phyloP scores from a whole-genome alignment of 2,797 vertebrate genomes.

The Loris lydekkerianus region DNA sequence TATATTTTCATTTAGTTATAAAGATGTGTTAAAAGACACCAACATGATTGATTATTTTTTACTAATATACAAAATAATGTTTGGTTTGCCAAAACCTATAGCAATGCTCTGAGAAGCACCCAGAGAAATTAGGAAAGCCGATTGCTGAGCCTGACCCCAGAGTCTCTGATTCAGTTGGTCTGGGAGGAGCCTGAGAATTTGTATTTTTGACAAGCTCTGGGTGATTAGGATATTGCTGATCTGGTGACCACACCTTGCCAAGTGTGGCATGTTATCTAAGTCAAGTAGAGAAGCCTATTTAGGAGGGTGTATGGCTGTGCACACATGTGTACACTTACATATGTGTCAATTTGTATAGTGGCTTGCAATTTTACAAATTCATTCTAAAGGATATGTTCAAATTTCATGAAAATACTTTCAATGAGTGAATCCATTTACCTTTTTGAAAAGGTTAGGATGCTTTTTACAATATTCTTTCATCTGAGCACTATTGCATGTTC shows the following conservation, averaged over 20 bases:
- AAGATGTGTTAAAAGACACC: neutral
- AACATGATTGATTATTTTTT: neutral
- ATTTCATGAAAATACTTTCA: neutral
- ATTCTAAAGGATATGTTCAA: slow-evolving; percentile 24
- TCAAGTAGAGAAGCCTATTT: neutral
- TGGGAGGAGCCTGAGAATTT: neutral
- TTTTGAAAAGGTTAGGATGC: neutral
- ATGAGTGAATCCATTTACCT: neutral
- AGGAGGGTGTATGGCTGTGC: neutral
- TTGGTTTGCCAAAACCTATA: neutral
- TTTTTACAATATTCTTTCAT: neutral
- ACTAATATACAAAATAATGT: neutral
- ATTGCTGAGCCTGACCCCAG: neutral
- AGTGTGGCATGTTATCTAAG: neutral
- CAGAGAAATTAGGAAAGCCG: neutral
- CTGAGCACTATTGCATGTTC: neutral
- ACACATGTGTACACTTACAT: neutral
- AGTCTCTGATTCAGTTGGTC: neutral
- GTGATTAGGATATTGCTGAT: neutral
- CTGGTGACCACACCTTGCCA: neutral
- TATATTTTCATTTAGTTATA: slow-evolving; percentile 30
- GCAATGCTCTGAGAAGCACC: neutral
- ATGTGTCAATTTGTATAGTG: neutral
- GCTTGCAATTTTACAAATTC: neutral
- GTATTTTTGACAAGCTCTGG: neutral